Base-by-base conservation (phyloP, 2,888 invertebrate species). In the Pseudococcus jackbeardsleyi region DNA sequence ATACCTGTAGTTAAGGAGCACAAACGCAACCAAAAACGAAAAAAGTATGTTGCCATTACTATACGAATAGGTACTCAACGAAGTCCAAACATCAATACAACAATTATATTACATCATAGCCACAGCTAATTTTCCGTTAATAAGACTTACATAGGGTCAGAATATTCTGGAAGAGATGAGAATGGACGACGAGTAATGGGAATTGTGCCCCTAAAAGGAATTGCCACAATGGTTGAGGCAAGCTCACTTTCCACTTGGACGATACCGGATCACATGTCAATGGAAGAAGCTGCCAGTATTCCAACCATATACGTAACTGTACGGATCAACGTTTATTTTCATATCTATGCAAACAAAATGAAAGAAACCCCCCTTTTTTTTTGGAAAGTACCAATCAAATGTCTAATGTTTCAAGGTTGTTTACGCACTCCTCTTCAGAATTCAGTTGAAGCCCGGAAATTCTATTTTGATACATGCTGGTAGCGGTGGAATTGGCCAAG, bases 401-500 rank as follows among this genome's bases (percentile, higher is more conserved):
- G 8, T 46, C 46, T 5, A 46, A 54, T 26, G 1, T 77, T 82
- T 77, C 22, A 89, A 93, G 90, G 94, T 93, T 5, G 94, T 93
- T 90, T 94, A 94, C 90, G 94, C 95, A 0, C 91, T 95, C 15
- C 92, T 94, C 87, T 91, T 93, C 19, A 91, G 93, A 89, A 94
- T 94, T 72, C 91, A 92, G 89, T 92, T 94, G 90, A 91, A 91
- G 90, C 90, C 90, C 89, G 93, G 93, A 0, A 91, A 92, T 87
- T 91, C 91, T 42, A 89, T 93, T 50, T 91, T 94, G 0, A 93
- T 94, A 86, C 94, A 94, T 90, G 93, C 94, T 0, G 94, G 94
- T 3, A 94, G 94, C 89, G 96, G 95, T 26, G 95, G 95, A 22
- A 94, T 96, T 15, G 96, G 96, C 0, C 94, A 95, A 91, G 95